Conservation (phyloP, 1,140 invertebrate genomes). For the Pemphigus obesinymphae region DNA sequence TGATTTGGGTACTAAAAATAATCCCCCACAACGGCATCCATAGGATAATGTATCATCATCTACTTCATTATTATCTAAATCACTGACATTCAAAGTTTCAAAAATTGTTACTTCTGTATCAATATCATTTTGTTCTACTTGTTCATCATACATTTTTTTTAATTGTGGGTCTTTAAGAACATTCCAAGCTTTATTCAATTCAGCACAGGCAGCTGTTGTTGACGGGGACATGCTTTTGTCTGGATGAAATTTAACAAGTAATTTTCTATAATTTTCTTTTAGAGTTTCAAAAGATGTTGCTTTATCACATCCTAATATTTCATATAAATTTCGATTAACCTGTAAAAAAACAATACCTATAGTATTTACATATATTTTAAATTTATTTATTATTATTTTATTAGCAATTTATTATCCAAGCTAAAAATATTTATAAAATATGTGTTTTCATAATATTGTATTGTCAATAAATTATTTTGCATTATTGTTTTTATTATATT, state of each 20-base stretch:
- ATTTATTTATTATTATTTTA: too few species aligned
- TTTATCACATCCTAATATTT: constrained; percentile 39
- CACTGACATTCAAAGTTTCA: constrained; percentile 18
- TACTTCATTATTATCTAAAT: constrained; percentile 13
- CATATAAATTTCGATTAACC: constrained; percentile 24
- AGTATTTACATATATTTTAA: too few species aligned
- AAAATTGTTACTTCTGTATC: constrained; percentile 33
- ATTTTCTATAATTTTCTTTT: constrained; percentile 40
- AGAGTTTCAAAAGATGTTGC: constrained; percentile 9
- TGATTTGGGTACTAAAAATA: constrained; percentile 12
- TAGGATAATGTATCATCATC: constrained; percentile 1
- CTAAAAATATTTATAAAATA: not conserved
- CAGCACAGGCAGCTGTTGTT: not conserved
- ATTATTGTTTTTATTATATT: not conserved
- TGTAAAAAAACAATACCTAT: not conserved
- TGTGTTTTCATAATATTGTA: too few species aligned
- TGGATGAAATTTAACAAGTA: constrained; percentile 37
- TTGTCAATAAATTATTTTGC: not conserved
- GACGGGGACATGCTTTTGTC: constrained; percentile 15
- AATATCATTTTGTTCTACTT: constrained; percentile 26
- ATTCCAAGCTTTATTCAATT: constrained; percentile 23
- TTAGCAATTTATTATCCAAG: not conserved
- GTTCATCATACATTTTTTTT: constrained; percentile 38
- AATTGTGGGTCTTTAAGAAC: constrained; percentile 19
- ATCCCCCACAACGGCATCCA: constrained; percentile 33